Evolutionary conservation across 2,797 vertebrate species (phyloP).

Genomic region (Oceanodroma leucorhoa): DNA sequence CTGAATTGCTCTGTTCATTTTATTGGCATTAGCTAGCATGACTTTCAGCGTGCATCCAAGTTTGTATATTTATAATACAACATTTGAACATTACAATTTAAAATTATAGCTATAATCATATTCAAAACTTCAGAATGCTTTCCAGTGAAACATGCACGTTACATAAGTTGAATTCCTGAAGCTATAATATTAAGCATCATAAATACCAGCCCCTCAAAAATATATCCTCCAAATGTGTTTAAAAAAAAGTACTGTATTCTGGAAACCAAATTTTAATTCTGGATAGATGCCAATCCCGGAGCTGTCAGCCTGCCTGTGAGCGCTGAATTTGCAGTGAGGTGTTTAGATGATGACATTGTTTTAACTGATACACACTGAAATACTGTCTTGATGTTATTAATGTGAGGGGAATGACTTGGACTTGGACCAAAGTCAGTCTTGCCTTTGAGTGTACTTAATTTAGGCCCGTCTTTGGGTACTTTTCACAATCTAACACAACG

Average conservation of each 20-base stretch:
- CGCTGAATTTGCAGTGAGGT: not conserved
- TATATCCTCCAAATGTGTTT: not conserved
- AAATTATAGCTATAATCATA: not conserved
- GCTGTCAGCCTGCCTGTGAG: not conserved
- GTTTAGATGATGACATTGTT: not conserved
- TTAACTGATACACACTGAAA: not conserved
- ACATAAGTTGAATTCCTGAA: not conserved
- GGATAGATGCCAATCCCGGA: not conserved
- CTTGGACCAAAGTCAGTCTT: not conserved
- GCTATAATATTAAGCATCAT: not conserved
- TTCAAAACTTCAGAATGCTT: not conserved
- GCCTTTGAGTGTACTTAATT: not conserved
- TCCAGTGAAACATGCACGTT: not conserved
- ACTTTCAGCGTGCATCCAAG: not conserved
- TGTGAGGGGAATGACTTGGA: not conserved
- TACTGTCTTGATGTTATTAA: not conserved
- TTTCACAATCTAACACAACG: not conserved
- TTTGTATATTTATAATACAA: not conserved
- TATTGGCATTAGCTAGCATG: not conserved
- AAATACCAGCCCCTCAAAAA: not conserved
- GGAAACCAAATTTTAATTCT: not conserved
- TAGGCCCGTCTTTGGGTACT: not conserved
- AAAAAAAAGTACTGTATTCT: not conserved
- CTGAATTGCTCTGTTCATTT: not conserved
- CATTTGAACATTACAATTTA: not conserved